Evolutionary conservation across 2,113 vertebrate species (phyloP).

Genomic region (Lophius piscatorius): DNA sequence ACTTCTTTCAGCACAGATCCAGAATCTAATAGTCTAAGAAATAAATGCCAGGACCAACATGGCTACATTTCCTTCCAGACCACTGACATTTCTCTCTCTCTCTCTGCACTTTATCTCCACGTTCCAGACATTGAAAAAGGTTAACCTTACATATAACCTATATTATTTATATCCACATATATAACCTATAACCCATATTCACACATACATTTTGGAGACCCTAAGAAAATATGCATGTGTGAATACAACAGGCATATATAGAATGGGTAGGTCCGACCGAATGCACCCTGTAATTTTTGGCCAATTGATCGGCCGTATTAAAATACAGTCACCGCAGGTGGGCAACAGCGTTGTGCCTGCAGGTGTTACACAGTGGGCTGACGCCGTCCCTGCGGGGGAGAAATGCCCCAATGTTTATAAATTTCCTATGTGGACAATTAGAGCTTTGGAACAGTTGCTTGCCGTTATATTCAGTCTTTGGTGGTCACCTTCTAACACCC

Average conservation of each 20-base stretch:
- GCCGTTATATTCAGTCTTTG: too few species aligned
- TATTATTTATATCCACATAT: neutral
- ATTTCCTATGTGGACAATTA: too few species aligned
- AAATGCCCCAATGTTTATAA: too few species aligned
- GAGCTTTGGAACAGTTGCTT: too few species aligned
- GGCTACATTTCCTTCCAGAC: neutral
- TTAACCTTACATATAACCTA: too few species aligned
- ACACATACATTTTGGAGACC: too few species aligned
- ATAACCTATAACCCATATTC: neutral
- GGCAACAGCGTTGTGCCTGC: neutral
- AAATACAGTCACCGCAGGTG: neutral
- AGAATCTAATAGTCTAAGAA: neutral
- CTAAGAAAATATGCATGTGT: neutral
- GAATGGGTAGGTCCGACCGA: neutral
- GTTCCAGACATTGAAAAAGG: neutral
- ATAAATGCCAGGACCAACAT: too few species aligned
- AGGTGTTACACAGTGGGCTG: neutral
- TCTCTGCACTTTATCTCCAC: neutral
- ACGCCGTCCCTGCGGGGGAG: neutral
- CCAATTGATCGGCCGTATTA: neutral
- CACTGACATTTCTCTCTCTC: neutral
- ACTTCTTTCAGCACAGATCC: too few species aligned
- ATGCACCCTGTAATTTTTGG: neutral
- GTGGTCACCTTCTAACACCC: too few species aligned
- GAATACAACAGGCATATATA: neutral